Evolutionary conservation across 2,888 invertebrate species (phyloP).

Genomic region (Latrodectus elegans): DNA sequence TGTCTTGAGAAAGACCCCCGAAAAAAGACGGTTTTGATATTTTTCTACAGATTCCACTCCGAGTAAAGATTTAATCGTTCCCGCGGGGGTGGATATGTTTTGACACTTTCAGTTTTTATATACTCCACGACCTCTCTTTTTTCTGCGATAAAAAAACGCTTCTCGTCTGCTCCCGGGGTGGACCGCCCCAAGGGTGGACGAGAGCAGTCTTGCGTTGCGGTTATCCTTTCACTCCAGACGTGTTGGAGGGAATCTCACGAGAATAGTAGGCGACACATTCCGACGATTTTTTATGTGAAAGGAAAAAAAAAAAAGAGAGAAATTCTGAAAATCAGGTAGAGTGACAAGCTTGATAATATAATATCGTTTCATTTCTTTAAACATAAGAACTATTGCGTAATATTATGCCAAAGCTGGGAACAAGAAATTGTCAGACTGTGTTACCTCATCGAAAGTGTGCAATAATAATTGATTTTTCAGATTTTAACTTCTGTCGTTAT

Average conservation of each 20-base stretch:
- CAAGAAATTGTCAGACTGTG: too few relatives aligned
- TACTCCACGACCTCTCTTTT: conserved; percentile 12
- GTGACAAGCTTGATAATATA: too few relatives aligned
- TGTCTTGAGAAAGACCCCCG: background rate
- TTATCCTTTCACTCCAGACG: conserved; percentile 58
- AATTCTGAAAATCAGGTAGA: too few relatives aligned
- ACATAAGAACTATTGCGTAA: too few relatives aligned
- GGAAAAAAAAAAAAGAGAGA: too few relatives aligned
- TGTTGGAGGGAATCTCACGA: conserved; percentile 18
- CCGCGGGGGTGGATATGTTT: conserved; percentile 45
- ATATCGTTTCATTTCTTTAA: too few relatives aligned
- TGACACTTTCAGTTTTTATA: conserved; percentile 65
- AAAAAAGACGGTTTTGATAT: background rate
- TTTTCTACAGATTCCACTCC: background rate
- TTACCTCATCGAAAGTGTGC: too few relatives aligned
- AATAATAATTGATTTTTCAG: too few relatives aligned
- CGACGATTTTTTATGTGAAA: too few relatives aligned
- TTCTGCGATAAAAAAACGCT: conserved; percentile 56
- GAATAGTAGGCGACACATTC: background rate
- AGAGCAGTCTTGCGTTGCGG: conserved; percentile 55
- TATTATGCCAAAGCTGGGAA: too few relatives aligned
- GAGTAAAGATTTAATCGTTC: conserved; percentile 59
- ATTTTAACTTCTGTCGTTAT: too few relatives aligned
- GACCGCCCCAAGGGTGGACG: conserved; percentile 37
- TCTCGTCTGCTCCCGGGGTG: conserved; percentile 37